Evolutionary conservation across 1,140 invertebrate genomes (phyloP), one percentile per base, ranked within the genome.

Genomic region (Drosophila seguyi): DNA sequence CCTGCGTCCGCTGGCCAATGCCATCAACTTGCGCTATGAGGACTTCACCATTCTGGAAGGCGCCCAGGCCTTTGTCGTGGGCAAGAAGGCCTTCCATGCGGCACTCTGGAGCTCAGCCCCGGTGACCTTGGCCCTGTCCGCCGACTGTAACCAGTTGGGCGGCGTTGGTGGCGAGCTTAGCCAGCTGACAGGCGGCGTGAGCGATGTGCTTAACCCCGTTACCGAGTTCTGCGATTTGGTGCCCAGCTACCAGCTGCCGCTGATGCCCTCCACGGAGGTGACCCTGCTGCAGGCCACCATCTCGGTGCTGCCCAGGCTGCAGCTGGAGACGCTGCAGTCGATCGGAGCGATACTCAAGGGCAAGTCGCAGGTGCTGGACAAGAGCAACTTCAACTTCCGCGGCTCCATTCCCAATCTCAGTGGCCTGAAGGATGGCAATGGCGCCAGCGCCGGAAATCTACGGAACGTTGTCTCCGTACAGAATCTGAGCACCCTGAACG

Each of bases 201-300:
- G 77, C 53, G 86, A 87, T 68, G 93, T 94, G 34, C 93, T 97
- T 50, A 94, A 94, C 65, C 95, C 96, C 6, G 94, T 97, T 34
- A 95, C 96, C 8, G 96, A 97, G 91, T 97, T 97, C 92, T 95
- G 95, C 81, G 96, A 97, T 84, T 90, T 95, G 66, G 95, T 97
- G 29, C 95, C 96, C 14, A 93, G 94, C 22, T 94, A 95, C 75
- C 95, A 96, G 78, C 69, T 93, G 55, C 93, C 93, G 4, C 57
- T 92, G 57, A 92, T 93, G 87, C 91, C 92, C 61, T 90, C 92
- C 6, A 93, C 94, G 3, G 93, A 93, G 60, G 88, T 93, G 16
- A 92, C 92, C 34, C 90, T 95, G 69, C 92, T 95, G 22, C 95
- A 96, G 94, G 96, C 95, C 1, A 96, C 95, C n/a, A 94, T 97